Conservation (phyloP, 2,797 vertebrate species). For the Nyctalus aviator region DNA sequence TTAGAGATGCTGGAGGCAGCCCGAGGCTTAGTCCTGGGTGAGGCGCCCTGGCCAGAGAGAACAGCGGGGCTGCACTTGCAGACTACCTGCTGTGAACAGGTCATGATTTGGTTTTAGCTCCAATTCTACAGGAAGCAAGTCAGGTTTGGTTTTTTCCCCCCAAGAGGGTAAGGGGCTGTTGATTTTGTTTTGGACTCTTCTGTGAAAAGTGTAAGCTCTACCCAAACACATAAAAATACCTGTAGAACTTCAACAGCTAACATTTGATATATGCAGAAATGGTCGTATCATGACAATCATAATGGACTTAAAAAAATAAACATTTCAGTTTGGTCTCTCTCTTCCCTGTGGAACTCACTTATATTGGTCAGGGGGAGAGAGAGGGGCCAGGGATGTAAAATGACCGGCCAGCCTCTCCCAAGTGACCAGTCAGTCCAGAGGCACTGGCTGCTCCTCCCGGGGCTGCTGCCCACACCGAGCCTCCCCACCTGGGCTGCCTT, state of each 20-base stretch:
- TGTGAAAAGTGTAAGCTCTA: neutral
- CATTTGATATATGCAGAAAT: neutral
- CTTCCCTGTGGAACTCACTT: neutral
- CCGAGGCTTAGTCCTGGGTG: neutral
- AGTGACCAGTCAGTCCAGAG: rapidly evolving
- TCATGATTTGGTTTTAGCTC: slow-evolving; percentile 1
- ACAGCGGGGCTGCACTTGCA: neutral
- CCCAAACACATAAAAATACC: neutral
- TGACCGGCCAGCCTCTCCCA: neutral
- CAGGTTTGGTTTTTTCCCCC: neutral
- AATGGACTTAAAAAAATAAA: neutral
- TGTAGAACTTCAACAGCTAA: neutral
- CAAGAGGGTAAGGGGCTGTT: neutral
- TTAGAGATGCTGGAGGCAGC: neutral
- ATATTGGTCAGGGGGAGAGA: neutral
- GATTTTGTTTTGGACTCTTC: neutral
- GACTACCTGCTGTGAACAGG: neutral
- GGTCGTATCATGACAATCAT: neutral
- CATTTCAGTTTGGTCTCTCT: neutral
- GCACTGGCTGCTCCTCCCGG: neutral
- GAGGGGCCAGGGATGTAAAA: neutral
- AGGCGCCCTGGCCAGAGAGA: neutral
- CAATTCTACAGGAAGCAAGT: slow-evolving; percentile 9
- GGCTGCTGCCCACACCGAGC: rapidly evolving
- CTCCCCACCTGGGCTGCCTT: neutral